A percentile compares a stretch with the other conserved stretches of the same genome.
Conservation (phyloP, 2,797 vertebrate genomes). For the Gobionotothen gibberifrons region DNA sequence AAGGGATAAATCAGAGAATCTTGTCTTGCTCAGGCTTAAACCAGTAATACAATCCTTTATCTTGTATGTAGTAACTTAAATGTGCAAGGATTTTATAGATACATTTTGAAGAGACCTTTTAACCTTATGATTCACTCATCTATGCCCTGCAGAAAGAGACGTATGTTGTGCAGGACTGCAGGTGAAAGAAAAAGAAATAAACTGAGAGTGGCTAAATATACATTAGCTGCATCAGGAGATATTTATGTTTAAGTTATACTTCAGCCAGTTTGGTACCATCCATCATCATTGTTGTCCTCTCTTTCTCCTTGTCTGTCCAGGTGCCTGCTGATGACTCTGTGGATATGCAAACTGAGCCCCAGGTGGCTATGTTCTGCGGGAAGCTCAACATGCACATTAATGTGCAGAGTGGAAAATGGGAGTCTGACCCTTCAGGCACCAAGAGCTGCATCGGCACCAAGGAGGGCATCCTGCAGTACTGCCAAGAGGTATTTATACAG, state of each 20-base stretch:
- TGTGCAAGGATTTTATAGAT: conserved; percentile 11
- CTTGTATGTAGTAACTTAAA: conserved; percentile 26
- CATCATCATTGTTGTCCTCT: conserved; percentile 20
- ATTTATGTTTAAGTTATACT: conserved; percentile 10
- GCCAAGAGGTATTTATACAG: conserved; percentile 87
- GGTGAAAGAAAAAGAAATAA: conserved; percentile 13
- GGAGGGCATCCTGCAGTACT: conserved; percentile 96
- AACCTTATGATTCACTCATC: conserved; percentile 40
- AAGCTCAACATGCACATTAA: conserved; percentile 99
- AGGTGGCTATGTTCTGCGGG: conserved; percentile 98
- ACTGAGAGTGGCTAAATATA: conserved; percentile 15
- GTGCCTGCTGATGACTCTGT: conserved; percentile 82
- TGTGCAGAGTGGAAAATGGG: conserved; percentile 97
- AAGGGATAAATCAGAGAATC: conserved; percentile 30
- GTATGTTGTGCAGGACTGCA: conserved; percentile 10
- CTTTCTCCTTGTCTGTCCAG: conserved; percentile 58
- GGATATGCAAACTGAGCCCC: conserved; percentile 90
- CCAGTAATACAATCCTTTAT: background rate
- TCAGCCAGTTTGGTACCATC: background rate
- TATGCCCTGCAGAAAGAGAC: background rate
- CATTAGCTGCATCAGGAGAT: conserved; percentile 1
- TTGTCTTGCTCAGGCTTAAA: conserved; percentile 26
- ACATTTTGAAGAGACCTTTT: conserved; percentile 28
- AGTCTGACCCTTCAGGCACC: conserved; percentile 90
- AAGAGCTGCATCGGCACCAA: conserved; percentile 93